These are phyloP conservation scores for Heliornis fulica DNA, from an alignment of 2,113 vertebrate genomes.

Conservation along the genomic window DNA sequence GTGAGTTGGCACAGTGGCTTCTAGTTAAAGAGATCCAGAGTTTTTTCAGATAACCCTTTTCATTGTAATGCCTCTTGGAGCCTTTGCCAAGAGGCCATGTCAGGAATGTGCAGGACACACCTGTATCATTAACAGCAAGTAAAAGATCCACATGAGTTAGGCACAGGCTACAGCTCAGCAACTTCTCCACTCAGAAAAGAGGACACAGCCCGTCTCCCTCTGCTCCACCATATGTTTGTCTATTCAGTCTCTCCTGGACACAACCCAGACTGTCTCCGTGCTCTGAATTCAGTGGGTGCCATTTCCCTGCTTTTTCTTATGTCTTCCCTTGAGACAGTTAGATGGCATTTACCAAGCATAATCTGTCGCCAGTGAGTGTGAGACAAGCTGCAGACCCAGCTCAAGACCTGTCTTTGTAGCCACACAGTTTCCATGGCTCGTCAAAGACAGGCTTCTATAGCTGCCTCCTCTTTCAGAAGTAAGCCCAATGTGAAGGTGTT, in stretches of 20 bases:
- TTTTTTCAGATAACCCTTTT: accelerated
- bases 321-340: not conserved
- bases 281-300: not conserved
- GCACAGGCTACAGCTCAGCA: not conserved
- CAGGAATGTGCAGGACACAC: not conserved
- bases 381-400: not conserved
- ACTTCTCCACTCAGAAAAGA: not conserved
- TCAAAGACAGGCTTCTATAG: not conserved
- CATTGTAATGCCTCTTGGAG: not conserved
- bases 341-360: not conserved
- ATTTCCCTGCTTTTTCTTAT: not conserved
- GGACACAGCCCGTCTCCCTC: not conserved
- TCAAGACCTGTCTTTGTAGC: not conserved
- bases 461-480: not conserved
- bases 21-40: not conserved
- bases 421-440: not conserved
- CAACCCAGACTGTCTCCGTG: not conserved
- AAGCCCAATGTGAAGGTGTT: not conserved
- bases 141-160: not conserved
- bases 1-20: not conserved
- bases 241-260: not conserved
- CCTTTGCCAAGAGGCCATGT: not conserved
- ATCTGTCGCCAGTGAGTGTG: accelerated
- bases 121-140: not conserved
- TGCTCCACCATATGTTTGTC: not conserved